These are phyloP conservation scores for Lithophane socia DNA, from an alignment of 2,888 invertebrate genomes.

Conservation along the genomic window DNA sequence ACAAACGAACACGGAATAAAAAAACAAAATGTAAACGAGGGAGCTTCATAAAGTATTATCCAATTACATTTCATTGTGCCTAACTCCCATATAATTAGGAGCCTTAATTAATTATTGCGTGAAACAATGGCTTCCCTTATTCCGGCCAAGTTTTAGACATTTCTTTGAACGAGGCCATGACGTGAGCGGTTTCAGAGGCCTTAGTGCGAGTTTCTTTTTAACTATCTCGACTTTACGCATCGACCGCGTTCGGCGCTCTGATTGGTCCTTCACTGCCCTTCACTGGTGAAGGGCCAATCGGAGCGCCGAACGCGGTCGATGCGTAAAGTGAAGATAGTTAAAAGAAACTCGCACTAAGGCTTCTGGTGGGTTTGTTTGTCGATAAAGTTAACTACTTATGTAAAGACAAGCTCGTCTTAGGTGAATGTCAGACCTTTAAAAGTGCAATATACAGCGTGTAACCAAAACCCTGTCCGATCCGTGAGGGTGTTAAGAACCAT, in stretches of 20 bases:
- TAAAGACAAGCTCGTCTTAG: neutral
- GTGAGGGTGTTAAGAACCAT: too few relatives aligned
- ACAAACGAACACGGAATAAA: conserved; percentile 21
- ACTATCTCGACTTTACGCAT: too few relatives aligned
- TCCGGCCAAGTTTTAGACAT: conserved; percentile 37
- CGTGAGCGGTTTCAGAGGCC: conserved; percentile 10
- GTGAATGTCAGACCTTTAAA: neutral
- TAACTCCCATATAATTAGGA: conserved; percentile 59
- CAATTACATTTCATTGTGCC: conserved; percentile 53
- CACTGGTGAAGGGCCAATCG: too few relatives aligned
- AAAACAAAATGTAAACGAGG: conserved; percentile 40
- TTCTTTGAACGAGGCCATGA: conserved; percentile 40
- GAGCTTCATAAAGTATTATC: conserved; percentile 48
- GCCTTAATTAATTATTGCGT: conserved; percentile 62
- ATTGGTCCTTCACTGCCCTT: too few relatives aligned
- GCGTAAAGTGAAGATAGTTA: too few relatives aligned
- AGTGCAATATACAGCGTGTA: too few relatives aligned
- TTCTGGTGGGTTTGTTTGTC: neutral
- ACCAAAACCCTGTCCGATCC: too few relatives aligned
- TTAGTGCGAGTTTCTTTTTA: too few relatives aligned
- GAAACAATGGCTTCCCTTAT: conserved; percentile 56
- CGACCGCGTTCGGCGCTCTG: too few relatives aligned
- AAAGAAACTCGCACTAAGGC: too few relatives aligned
- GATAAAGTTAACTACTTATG: neutral
- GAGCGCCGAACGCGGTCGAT: too few relatives aligned